phyloP scores from a whole-genome alignment of 2,888 invertebrate genomes.

The Melinopterus prodromus region DNA sequence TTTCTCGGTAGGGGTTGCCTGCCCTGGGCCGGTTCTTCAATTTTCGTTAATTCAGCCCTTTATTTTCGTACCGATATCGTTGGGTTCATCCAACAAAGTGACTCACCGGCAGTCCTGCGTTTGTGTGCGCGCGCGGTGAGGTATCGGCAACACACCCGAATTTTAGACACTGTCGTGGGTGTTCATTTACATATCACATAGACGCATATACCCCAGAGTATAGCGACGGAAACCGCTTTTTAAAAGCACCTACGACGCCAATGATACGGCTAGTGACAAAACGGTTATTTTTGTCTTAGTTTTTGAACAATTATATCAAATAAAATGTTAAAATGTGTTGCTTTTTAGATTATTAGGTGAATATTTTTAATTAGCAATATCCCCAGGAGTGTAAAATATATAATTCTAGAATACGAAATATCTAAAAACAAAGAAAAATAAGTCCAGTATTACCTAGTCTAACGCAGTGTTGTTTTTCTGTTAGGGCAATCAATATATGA shows the following conservation, averaged over 20 bases:
- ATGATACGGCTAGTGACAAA: not conserved
- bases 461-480: too few relatives aligned
- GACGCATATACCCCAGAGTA: slow-evolving; percentile 23
- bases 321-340: too few relatives aligned
- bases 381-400: too few relatives aligned
- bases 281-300: not conserved
- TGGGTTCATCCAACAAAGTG: not conserved
- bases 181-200: slow-evolving; percentile 35
- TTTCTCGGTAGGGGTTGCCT: not conserved
- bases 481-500: too few relatives aligned
- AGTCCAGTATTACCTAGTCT: too few relatives aligned
- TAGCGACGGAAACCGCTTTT: slow-evolving; percentile 21
- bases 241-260: not conserved
- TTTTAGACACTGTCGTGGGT: slow-evolving; percentile 38
- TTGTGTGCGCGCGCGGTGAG: slow-evolving; percentile 24
- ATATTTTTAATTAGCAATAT: too few relatives aligned
- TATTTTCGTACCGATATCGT: slow-evolving; percentile 32
- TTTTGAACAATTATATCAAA: not conserved
- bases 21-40: slow-evolving; percentile 25
- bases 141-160: slow-evolving; percentile 41
- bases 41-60: slow-evolving; percentile 38
- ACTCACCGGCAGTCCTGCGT: not conserved
- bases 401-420: too few relatives aligned
- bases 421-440: too few relatives aligned
- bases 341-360: too few relatives aligned